Conservation (phyloP, 2,888 invertebrate genomes). For the Chelonus formosanus region DNA sequence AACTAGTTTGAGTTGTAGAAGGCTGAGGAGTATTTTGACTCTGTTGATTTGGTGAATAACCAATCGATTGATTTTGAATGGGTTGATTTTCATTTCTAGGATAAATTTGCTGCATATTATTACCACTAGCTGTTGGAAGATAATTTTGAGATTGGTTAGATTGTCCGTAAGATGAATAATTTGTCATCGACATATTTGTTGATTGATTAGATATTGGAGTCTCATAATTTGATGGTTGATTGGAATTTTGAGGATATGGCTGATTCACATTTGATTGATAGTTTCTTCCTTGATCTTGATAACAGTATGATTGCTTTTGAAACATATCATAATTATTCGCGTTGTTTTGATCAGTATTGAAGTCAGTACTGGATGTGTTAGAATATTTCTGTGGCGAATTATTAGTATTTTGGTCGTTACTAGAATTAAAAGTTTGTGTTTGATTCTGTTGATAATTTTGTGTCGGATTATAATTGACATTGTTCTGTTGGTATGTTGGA, state of each 20-base stretch:
- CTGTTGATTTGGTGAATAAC: conserved; percentile 47
- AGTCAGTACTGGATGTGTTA: conserved; percentile 44
- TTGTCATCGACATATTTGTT: conserved; percentile 49
- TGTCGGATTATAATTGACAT: conserved; percentile 25
- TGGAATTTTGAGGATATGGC: conserved; percentile 40
- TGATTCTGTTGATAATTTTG: conserved; percentile 45
- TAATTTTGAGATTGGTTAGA: conserved; percentile 53
- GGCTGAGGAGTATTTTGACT: conserved; percentile 41
- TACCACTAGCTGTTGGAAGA: conserved; percentile 45
- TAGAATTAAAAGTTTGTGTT: conserved; percentile 38
- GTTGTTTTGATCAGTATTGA: conserved; percentile 51
- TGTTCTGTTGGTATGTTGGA: conserved; percentile 50
- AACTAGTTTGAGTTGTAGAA: conserved; percentile 40
- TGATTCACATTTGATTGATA: conserved; percentile 53
- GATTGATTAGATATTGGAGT: conserved; percentile 48
- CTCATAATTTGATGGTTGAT: conserved; percentile 16
- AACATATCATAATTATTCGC: conserved; percentile 53
- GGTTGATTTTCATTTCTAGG: conserved; percentile 48
- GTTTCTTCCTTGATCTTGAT: conserved; percentile 55
- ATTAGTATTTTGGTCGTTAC: conserved; percentile 35
- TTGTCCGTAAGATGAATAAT: conserved; percentile 52
- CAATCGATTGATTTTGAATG: conserved; percentile 47
- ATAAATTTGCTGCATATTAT: conserved; percentile 46
- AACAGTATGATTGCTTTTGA: conserved; percentile 53
- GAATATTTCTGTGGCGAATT: conserved; percentile 37